These are phyloP conservation scores for Leptestheria dahalacensis DNA, from an alignment of 1,140 invertebrate species.

Conservation along the genomic window DNA sequence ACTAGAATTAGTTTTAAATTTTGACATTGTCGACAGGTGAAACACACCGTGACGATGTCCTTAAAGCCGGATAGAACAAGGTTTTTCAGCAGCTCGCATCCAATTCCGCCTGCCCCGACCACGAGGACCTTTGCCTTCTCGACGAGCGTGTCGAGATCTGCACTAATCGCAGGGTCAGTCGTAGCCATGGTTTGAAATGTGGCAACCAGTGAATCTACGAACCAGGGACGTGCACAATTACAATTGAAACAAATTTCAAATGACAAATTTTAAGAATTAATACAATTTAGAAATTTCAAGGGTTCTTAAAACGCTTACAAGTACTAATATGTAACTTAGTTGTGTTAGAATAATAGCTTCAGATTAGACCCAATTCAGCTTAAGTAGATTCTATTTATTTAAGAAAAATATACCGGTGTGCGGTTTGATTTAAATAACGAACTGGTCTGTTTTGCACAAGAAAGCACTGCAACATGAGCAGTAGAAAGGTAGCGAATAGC, in stretches of 20 bases:
- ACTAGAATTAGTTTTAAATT: constrained; percentile 15
- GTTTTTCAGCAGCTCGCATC: constrained; percentile 97
- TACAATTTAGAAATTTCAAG: background rate
- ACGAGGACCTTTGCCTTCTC: constrained; percentile 52
- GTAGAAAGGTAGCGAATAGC: background rate
- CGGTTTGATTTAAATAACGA: no score
- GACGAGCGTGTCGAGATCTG: background rate
- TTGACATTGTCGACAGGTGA: background rate
- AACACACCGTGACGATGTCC: constrained; percentile 83
- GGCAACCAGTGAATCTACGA: background rate
- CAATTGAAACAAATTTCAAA: no score
- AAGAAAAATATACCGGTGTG: no score
- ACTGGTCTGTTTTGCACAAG: no score
- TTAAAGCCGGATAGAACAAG: constrained; percentile 85
- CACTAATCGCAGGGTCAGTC: background rate
- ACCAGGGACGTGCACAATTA: no score
- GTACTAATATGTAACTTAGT: no score
- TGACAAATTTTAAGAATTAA: background rate
- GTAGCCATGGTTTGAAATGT: background rate
- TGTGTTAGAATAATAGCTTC: no score
- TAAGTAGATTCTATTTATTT: no score
- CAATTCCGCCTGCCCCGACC: constrained; percentile 96
- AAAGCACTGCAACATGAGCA: no score
- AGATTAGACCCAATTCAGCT: no score
- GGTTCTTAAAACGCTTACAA: no score